A percentile compares a stretch with the other conserved stretches of the same genome.
phyloP scores from a whole-genome alignment of 2,113 vertebrate species.

The Malurus cyaneus region DNA sequence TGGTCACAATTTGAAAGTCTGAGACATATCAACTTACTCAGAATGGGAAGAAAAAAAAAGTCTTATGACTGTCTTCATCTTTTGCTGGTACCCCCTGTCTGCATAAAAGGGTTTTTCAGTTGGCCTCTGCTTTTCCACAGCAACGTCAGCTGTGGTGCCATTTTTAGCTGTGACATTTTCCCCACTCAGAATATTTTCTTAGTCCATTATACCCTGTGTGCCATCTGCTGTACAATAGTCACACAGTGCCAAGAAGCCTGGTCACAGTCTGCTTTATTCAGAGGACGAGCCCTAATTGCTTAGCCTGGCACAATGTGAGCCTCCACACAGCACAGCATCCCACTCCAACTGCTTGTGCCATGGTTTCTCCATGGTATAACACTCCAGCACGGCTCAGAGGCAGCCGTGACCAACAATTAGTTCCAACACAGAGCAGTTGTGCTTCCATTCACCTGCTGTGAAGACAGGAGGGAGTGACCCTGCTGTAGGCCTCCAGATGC shows the following conservation, averaged over 20 bases:
- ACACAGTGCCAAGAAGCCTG: background rate
- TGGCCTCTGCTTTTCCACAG: background rate
- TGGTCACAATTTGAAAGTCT: background rate
- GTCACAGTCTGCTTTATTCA: background rate
- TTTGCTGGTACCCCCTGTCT: background rate
- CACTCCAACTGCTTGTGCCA: background rate
- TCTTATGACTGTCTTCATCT: background rate
- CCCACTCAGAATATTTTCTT: slow-evolving; percentile 24
- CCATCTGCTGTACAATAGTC: background rate
- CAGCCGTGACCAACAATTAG: background rate
- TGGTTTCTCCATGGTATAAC: rapidly evolving
- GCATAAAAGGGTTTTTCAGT: background rate
- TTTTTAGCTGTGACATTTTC: slow-evolving; percentile 40
- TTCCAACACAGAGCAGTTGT: background rate
- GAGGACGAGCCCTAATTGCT: background rate
- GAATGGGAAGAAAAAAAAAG: background rate
- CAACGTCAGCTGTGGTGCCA: background rate
- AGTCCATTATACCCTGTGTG: background rate
- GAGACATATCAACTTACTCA: background rate
- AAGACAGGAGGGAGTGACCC: background rate
- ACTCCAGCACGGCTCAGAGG: background rate
- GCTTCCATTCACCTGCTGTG: background rate
- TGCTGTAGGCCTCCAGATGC: background rate
- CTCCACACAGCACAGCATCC: background rate
- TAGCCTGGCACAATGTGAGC: background rate